phyloP scores from a whole-genome alignment of 2,797 vertebrate genomes.

The Emydoidea blandingii region DNA sequence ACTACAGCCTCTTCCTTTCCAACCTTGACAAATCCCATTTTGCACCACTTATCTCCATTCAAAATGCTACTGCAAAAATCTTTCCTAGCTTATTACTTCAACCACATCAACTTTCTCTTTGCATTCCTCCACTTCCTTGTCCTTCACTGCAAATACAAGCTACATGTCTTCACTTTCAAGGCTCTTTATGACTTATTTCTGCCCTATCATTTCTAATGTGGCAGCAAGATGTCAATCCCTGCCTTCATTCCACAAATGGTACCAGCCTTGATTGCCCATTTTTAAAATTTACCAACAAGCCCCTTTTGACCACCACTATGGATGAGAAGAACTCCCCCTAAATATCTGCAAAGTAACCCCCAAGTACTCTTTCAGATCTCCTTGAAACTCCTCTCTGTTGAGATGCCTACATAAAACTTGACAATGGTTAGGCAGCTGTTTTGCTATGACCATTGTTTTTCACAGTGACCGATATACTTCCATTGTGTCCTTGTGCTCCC shows the following conservation, averaged over 20 bases:
- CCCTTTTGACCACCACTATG: background rate
- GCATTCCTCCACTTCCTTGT: background rate
- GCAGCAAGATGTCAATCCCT: background rate
- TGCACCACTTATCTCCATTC: conserved; percentile 21
- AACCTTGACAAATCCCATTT: background rate
- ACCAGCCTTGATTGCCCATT: background rate
- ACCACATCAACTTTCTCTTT: background rate
- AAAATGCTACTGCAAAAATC: conserved; percentile 49
- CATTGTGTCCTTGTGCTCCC: background rate
- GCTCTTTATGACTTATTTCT: background rate
- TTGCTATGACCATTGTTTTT: background rate
- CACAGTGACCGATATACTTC: background rate
- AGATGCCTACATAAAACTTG: background rate
- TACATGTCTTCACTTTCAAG: conserved; percentile 3
- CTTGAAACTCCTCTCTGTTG: background rate
- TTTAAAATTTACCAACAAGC: background rate
- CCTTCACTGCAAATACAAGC: background rate
- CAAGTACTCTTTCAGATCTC: conserved; percentile 35
- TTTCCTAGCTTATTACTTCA: background rate
- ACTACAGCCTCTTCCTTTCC: background rate
- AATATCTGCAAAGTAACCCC: background rate
- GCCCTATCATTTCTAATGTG: background rate
- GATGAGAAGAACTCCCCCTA: background rate
- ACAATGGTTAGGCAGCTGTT: conserved; percentile 32
- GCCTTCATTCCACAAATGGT: background rate